A percentile compares a stretch with the other conserved stretches of the same genome.
Evolutionary conservation across 2,888 invertebrate species (phyloP).

Genomic region (Ctenicera cuprea): DNA sequence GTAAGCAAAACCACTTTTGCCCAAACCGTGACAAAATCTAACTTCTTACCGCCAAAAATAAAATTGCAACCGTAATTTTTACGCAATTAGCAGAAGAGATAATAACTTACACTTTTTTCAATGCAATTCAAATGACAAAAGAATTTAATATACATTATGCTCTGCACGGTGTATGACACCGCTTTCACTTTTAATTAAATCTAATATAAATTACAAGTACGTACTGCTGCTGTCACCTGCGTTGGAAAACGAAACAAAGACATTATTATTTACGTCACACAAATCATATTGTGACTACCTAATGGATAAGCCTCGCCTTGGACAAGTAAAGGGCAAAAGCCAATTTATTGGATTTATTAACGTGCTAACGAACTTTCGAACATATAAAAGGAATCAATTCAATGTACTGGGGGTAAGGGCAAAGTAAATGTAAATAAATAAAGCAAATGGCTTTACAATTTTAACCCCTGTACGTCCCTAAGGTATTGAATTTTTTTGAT

Average conservation of each 20-base stretch:
- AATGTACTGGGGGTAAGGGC: too few species aligned
- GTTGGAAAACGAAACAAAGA: conserved; percentile 18
- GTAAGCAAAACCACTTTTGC: conserved; percentile 2
- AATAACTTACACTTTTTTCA: background rate
- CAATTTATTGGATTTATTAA: background rate
- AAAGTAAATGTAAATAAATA: too few species aligned
- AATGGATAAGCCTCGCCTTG: conserved; percentile 12
- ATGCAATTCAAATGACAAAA: conserved; percentile 12
- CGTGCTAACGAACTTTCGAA: background rate
- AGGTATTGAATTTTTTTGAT: too few species aligned
- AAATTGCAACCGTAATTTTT: background rate
- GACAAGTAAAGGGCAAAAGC: conserved; percentile 4
- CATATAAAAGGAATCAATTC: too few species aligned
- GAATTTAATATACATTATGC: background rate
- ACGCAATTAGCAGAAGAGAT: background rate
- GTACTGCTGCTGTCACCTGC: conserved; percentile 17
- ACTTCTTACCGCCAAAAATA: background rate
- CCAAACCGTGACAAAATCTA: conserved; percentile 1
- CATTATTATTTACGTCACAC: conserved; percentile 32
- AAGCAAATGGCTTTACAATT: too few species aligned
- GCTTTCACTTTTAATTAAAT: conserved; percentile 34
- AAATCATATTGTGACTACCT: conserved; percentile 3
- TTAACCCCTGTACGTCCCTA: too few species aligned
- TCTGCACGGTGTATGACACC: conserved; percentile 6
- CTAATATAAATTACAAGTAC: background rate